Conservation (phyloP, 2,113 vertebrate genomes). For the Aspidoscelis tigris region DNA sequence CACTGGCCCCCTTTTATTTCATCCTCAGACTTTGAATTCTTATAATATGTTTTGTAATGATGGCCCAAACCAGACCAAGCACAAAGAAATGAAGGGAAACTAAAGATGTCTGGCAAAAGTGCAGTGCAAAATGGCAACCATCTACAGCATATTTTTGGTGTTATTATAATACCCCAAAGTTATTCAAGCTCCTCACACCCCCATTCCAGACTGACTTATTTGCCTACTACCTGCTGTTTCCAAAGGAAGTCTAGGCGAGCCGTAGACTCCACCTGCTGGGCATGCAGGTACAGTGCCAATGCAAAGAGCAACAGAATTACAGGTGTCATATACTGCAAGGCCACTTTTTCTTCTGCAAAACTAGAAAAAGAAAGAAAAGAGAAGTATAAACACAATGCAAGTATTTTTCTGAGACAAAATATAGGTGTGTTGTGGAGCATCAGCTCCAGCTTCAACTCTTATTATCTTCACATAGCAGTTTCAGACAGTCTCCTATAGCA, state of each 20-base stretch:
- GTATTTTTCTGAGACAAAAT: background rate
- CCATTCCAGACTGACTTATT: conserved; percentile 12
- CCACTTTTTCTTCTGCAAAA: conserved; percentile 79
- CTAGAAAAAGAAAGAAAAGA: conserved; percentile 47
- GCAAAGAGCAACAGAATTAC: conserved; percentile 93
- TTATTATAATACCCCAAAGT: no score
- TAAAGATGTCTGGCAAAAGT: background rate
- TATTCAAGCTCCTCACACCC: no score
- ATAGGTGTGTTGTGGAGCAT: no score
- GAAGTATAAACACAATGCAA: background rate
- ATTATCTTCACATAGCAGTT: no score
- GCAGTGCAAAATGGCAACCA: background rate
- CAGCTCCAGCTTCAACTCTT: no score
- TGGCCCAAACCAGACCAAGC: no score
- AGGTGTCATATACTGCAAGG: conserved; percentile 91
- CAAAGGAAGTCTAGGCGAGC: conserved; percentile 97
- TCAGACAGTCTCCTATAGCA: no score
- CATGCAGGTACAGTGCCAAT: conserved; percentile 93
- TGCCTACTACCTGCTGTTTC: conserved; percentile 90
- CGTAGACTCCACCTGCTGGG: conserved; percentile 96
- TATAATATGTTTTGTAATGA: no score
- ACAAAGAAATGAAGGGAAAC: background rate
- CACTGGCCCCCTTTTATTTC: no score
- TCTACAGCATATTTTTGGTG: background rate
- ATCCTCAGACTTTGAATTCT: no score